phyloP scores from a whole-genome alignment of 2,888 invertebrate genomes.

The Spilosoma lubricipeda region DNA sequence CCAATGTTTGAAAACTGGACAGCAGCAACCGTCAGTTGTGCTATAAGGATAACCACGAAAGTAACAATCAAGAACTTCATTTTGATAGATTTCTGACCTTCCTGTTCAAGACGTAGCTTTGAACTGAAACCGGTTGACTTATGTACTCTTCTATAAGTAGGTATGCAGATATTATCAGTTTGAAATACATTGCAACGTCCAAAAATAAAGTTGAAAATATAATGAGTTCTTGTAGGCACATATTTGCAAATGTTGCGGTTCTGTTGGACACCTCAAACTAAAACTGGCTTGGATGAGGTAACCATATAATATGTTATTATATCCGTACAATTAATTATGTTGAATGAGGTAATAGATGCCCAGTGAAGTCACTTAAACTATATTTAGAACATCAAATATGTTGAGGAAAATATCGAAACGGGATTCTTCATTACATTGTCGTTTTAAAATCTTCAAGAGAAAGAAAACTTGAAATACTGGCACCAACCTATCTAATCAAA shows the following conservation, averaged over 20 bases:
- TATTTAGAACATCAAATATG: background rate
- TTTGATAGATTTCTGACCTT: background rate
- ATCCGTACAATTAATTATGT: too few species aligned
- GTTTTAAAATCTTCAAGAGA: too few species aligned
- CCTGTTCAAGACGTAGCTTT: background rate
- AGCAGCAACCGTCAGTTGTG: conserved; percentile 5
- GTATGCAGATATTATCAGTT: background rate
- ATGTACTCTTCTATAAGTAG: background rate
- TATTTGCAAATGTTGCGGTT: conserved; percentile 4
- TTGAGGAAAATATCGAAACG: background rate
- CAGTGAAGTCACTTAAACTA: background rate
- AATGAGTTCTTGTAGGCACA: background rate
- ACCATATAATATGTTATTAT: background rate
- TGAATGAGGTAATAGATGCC: background rate
- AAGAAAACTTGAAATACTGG: too few species aligned
- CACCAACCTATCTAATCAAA: too few species aligned
- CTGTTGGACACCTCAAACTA: background rate
- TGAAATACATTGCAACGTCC: background rate
- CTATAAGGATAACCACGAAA: background rate
- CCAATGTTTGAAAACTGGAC: background rate
- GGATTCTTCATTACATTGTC: too few species aligned
- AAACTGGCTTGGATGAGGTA: background rate
- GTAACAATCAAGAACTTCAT: conserved; percentile 13
- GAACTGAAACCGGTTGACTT: background rate
- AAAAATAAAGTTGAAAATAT: background rate